Conservation (phyloP, 2,888 invertebrate genomes). For the Lasioglossum villosulum region DNA sequence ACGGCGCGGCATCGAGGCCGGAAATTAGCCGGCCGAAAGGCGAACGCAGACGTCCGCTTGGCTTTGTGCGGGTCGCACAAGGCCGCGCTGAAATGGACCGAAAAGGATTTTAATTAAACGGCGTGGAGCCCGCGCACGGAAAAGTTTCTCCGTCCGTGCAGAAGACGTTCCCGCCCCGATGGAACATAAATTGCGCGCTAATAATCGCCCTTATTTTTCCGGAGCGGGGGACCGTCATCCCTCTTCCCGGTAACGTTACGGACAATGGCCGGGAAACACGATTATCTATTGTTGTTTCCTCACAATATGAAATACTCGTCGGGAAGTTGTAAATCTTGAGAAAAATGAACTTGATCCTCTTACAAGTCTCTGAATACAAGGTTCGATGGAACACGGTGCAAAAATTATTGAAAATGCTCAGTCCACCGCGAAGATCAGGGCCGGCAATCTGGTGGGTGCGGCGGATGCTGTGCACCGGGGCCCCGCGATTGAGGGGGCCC, state of each 20-base stretch:
- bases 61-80: background rate
- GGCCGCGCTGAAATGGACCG: background rate
- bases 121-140: background rate
- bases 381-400: too few relatives aligned
- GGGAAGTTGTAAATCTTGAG: background rate
- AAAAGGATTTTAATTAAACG: conserved; percentile 32
- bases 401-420: too few relatives aligned
- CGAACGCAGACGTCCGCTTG: background rate
- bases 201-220: conserved; percentile 35
- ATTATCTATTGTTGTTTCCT: background rate
- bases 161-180: background rate
- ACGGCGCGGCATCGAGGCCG: background rate
- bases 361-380: accelerated
- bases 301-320: background rate
- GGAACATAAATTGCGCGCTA: conserved; percentile 24
- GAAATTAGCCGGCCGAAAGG: conserved; percentile 7
- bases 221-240: background rate
- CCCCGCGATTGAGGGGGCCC: too few relatives aligned
- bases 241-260: background rate
- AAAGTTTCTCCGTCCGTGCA: conserved; percentile 11
- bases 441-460: too few relatives aligned
- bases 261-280: background rate
- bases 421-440: background rate
- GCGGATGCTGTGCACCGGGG: too few relatives aligned
- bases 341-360: background rate